A percentile compares a stretch with the other conserved stretches of the same genome.
Conservation (phyloP, 1,140 invertebrate species). For the Antheraea pernyi region DNA sequence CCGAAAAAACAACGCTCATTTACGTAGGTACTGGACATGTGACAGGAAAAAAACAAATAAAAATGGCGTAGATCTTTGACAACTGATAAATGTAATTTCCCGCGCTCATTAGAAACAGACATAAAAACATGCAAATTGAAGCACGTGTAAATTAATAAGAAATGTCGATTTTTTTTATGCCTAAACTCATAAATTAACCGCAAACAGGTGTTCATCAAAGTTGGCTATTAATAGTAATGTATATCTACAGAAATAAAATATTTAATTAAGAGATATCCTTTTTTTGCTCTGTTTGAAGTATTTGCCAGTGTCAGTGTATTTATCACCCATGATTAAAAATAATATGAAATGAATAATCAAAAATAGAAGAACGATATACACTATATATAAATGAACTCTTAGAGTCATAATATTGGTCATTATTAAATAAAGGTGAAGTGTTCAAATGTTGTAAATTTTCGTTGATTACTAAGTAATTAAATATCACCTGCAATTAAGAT, state of each 20-base stretch:
- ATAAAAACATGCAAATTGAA: background rate
- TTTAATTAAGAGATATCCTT: background rate
- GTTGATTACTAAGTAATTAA: too few relatives aligned
- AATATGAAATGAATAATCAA: background rate
- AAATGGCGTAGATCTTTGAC: background rate
- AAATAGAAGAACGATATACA: background rate
- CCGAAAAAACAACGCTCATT: slow-evolving; percentile 25
- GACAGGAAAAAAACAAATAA: too few relatives aligned
- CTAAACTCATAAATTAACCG: background rate
- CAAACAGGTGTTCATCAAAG: background rate
- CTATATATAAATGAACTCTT: too few relatives aligned
- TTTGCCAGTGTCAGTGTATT: background rate
- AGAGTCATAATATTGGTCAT: too few relatives aligned
- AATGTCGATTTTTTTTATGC: background rate
- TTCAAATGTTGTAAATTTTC: too few relatives aligned
- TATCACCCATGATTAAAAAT: background rate
- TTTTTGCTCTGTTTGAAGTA: background rate
- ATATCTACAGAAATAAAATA: background rate
- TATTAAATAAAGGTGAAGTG: too few relatives aligned
- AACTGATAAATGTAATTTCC: slow-evolving; percentile 7
- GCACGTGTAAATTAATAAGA: background rate
- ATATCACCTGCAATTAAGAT: too few relatives aligned
- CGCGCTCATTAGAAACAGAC: background rate
- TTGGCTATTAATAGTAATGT: background rate
- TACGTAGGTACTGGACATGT: too few relatives aligned